Percentiles rank a stretch among this genome's conserved stretches.
These are phyloP conservation scores for Hyppa rectilinea DNA, from an alignment of 2,888 invertebrate genomes.

Conservation along the genomic window DNA sequence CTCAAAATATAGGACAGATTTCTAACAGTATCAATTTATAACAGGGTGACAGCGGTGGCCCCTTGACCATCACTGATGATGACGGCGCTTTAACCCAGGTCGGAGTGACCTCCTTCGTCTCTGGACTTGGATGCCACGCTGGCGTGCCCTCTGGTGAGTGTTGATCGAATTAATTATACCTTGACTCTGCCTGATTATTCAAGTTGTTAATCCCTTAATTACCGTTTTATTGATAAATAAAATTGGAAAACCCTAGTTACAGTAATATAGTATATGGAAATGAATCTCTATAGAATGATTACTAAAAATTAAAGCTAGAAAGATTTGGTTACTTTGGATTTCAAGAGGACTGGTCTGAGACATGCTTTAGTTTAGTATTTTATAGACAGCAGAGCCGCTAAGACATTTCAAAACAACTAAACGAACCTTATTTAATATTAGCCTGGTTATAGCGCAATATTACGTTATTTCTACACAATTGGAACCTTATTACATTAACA, in stretches of 20 bases:
- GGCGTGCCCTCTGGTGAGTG: constrained; percentile 79
- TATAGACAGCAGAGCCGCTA: neutral
- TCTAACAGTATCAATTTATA: neutral
- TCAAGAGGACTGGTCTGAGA: neutral
- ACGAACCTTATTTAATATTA: neutral
- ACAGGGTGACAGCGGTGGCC: constrained; percentile 86
- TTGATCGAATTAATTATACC: neutral
- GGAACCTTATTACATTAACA: no score
- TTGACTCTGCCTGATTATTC: neutral
- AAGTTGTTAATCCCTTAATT: neutral
- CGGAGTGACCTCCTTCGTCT: constrained; percentile 83
- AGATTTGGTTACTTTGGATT: neutral
- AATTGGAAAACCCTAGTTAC: neutral
- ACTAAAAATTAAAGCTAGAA: neutral
- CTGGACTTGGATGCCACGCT: constrained; percentile 78
- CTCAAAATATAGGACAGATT: neutral
- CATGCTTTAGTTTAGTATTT: neutral
- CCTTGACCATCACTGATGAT: constrained; percentile 73
- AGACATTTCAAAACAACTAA: neutral
- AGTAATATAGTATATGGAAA: neutral
- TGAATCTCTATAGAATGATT: neutral
- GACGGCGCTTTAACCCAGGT: constrained; percentile 75
- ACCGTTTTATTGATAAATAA: neutral
- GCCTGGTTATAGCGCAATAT: neutral
- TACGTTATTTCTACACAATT: neutral